These are phyloP conservation scores for Xiphophorus hellerii DNA, from an alignment of 2,113 vertebrate genomes.

Conservation along the genomic window DNA sequence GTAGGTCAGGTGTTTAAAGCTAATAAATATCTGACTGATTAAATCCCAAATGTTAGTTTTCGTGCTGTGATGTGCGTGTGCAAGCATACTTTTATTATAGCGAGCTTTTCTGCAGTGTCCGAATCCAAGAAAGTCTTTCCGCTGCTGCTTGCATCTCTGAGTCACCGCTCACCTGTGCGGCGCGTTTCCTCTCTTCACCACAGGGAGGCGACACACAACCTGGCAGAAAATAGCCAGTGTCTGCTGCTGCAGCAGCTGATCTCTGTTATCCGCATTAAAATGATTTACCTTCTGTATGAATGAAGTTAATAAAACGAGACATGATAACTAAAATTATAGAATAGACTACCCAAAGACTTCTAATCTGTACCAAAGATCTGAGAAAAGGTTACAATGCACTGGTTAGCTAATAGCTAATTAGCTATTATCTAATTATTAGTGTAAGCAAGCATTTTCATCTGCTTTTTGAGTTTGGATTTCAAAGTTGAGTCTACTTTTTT, in stretches of 20 bases:
- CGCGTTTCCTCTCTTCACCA: slow-evolving; percentile 47
- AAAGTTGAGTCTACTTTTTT: slow-evolving; percentile 59
- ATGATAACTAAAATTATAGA: neutral
- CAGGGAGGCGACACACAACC: slow-evolving; percentile 61
- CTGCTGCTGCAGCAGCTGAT: neutral
- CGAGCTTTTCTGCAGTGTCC: neutral
- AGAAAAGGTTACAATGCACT: slow-evolving; percentile 4
- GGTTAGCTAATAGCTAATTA: slow-evolving; percentile 1
- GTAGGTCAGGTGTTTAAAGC: slow-evolving; percentile 33
- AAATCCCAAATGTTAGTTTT: neutral
- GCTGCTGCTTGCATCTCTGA: neutral
- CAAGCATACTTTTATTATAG: neutral
- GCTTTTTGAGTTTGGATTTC: slow-evolving; percentile 49
- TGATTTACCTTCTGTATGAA: too few relatives aligned
- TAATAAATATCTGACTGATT: neutral
- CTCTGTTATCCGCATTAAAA: neutral
- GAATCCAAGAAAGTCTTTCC: neutral
- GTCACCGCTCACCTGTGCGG: slow-evolving; percentile 52
- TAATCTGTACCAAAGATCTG: neutral
- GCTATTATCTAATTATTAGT: slow-evolving; percentile 31
- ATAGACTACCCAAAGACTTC: too few relatives aligned
- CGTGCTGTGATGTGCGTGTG: neutral
- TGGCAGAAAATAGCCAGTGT: slow-evolving; percentile 29
- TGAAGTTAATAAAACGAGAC: neutral
- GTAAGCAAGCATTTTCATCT: slow-evolving; percentile 35